phyloP scores from a whole-genome alignment of 1,140 invertebrate genomes.

The Anagrus nilaparvatae region DNA sequence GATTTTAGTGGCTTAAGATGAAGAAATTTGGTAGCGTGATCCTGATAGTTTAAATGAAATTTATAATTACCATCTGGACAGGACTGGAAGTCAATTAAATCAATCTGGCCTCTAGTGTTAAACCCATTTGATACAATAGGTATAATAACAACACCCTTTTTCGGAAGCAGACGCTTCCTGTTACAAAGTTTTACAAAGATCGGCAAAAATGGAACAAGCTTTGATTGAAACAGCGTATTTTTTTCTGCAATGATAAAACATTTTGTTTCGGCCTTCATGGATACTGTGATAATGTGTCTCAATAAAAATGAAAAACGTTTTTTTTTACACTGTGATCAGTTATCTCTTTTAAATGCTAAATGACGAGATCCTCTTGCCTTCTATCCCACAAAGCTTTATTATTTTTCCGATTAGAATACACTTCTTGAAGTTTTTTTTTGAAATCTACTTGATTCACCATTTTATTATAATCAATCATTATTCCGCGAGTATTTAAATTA shows the following conservation, averaged over 20 bases:
- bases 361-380: too few species aligned
- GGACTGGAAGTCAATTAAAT: too few species aligned
- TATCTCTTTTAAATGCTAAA: too few species aligned
- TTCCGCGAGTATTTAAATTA: too few species aligned
- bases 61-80: not conserved
- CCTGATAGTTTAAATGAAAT: not conserved
- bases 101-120: not conserved
- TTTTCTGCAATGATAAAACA: not conserved
- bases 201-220: not conserved
- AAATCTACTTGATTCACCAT: too few species aligned
- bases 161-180: not conserved
- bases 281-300: not conserved
- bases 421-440: too few species aligned
- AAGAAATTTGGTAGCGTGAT: not conserved
- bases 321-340: too few species aligned
- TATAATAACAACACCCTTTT: constrained; percentile 1
- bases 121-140: not conserved
- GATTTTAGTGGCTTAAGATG: not conserved
- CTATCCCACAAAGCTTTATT: too few species aligned
- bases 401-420: too few species aligned
- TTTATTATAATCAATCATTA: too few species aligned
- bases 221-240: not conserved
- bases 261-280: not conserved
- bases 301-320: too few species aligned
- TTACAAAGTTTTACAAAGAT: not conserved